phyloP scores from a whole-genome alignment of 2,113 vertebrate species.

The Paradoxurus hermaphroditus region DNA sequence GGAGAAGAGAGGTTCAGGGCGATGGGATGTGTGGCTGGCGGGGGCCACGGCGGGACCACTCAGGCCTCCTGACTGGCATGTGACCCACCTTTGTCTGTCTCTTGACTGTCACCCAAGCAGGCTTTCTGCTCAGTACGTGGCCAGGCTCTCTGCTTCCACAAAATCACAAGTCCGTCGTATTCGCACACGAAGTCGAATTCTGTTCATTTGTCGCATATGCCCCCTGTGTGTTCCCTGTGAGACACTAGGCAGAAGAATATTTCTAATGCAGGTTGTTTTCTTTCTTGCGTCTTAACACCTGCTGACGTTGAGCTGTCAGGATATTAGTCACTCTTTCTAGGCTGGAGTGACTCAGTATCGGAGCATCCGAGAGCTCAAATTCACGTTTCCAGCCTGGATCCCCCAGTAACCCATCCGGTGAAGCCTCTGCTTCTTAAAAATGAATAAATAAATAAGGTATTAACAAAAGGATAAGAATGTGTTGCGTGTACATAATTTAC shows the following conservation, averaged over 20 bases:
- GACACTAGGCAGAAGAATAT: neutral
- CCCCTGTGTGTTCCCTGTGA: neutral
- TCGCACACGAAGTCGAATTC: neutral
- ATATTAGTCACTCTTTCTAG: slow-evolving; percentile 27
- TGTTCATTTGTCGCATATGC: neutral
- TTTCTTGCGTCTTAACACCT: neutral
- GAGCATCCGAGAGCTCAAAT: neutral
- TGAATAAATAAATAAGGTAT: too few relatives aligned
- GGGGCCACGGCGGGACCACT: neutral
- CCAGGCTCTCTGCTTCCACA: neutral
- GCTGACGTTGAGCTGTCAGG: neutral
- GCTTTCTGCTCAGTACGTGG: neutral
- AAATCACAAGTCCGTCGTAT: neutral
- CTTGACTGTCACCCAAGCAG: neutral
- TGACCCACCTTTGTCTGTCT: neutral
- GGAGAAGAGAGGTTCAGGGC: neutral
- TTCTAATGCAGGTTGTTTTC: slow-evolving; percentile 38
- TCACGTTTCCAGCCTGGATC: neutral
- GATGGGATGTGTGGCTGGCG: neutral
- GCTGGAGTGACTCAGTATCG: neutral
- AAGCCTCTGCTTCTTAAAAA: neutral
- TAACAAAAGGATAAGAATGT: neutral
- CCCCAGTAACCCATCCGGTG: neutral
- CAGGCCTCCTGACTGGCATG: neutral
- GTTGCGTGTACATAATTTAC: neutral